A percentile compares a stretch with the other conserved stretches of the same genome.
Evolutionary conservation across 2,888 invertebrate genomes (phyloP).

Genomic region (Drosophila phalerata): DNA sequence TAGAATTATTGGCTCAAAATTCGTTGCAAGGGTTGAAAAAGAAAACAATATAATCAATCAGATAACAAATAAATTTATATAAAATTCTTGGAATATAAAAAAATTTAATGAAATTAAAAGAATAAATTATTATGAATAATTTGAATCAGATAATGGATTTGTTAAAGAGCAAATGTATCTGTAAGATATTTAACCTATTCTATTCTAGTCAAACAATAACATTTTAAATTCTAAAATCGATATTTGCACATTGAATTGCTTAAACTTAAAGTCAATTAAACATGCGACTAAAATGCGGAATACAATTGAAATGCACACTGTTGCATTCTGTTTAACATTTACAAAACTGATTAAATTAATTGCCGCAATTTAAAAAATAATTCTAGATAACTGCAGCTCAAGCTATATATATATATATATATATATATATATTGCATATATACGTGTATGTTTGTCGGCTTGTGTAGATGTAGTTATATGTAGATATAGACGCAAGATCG

Average conservation of each 20-base stretch:
- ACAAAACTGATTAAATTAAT: slow-evolving; percentile 60
- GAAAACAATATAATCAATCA: no score
- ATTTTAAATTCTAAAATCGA: slow-evolving; percentile 46
- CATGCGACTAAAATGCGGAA: slow-evolving; percentile 47
- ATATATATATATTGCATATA: no score
- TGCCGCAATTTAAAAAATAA: slow-evolving; percentile 64
- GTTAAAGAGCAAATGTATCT: not conserved
- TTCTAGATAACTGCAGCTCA: slow-evolving; percentile 28
- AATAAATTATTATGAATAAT: no score
- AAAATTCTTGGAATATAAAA: no score
- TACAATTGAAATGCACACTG: slow-evolving; percentile 55
- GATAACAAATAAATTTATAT: no score
- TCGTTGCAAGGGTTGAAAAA: no score
- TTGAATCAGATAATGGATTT: not conserved
- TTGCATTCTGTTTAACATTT: slow-evolving; percentile 45
- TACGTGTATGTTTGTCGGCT: not conserved
- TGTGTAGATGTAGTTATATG: not conserved
- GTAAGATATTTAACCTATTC: not conserved
- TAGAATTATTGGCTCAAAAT: no score
- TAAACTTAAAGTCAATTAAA: slow-evolving; percentile 50
- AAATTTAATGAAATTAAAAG: no score
- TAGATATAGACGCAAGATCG: slow-evolving; percentile 31
- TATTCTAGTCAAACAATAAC: not conserved
- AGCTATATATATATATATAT: slow-evolving; percentile 15
- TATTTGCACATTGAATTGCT: slow-evolving; percentile 22